Evolutionary conservation across 2,113 vertebrate genomes (phyloP), one percentile per base, ranked within the genome.

Genomic region (Cinclus cinclus): DNA sequence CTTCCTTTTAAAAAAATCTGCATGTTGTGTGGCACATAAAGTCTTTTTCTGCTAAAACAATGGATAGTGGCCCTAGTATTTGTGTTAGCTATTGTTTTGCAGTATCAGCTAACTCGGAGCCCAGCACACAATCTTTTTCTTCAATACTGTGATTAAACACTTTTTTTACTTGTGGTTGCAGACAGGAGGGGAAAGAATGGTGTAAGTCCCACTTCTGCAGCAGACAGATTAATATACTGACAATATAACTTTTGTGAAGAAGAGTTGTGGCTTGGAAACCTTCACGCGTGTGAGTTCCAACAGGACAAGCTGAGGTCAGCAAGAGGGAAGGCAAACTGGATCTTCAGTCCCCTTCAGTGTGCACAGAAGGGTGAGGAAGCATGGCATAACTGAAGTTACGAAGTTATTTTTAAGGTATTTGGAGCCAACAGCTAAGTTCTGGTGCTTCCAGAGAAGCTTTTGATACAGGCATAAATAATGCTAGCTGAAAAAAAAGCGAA

Each of bases 401-500:
- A 37, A 37, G 35, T 37, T 37, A 37, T 37, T 37, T 37, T 37
- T 77, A 46, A 91, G 59, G 50, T 79, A 62, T 92, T 92, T 79
- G 19, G n/a, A 87, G 53, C 41, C 41, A 76, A 46, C 41, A 92
- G 68, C 33, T 35, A 42, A n/a, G n/a, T 85, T 89, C 16, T 85
- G 28, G 24, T 88, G 20, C 35, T 92, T 84, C 73, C 23, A 30
- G 69, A 92, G 25, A 68, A 69, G 7, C 83, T 73, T 69, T 70
- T 90, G 70, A 37, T 60, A 47, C 39, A 67, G 68, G 78, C 60
- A 47, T 70, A 91, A 95, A 60, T 95, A 75, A 90, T 55, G 56
- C 89, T 83, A 77, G 70, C 52, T 96, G 59, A 52, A 87, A 80
- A 86, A 80, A 86, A 88, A 94, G 83, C 68, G 6, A 58, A 68